Evolutionary conservation across 2,113 vertebrate genomes (phyloP), one percentile per base, ranked within the genome.

Genomic region (Dolichotis patagonum): DNA sequence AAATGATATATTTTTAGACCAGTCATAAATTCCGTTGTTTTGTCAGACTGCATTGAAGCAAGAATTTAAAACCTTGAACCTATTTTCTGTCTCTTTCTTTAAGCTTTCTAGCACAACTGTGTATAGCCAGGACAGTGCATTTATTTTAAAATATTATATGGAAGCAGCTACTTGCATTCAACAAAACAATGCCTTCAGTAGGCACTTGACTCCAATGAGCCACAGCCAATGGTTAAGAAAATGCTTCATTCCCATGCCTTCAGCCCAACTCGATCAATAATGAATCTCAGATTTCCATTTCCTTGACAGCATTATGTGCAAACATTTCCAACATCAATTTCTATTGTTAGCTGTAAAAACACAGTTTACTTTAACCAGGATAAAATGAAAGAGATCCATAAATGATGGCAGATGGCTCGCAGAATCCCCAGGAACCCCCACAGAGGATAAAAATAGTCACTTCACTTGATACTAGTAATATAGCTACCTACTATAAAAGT

Each of bases 271-370:
- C 90, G 35, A 82, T 65, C 69, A 82, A 83, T n/a, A 85, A 87
- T 28, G 83, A 87, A 92, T 81, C 28, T 28, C 58, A 58, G 49
- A 69, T 63, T 60, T 78, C 80, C 65, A 82, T 73, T 94, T 95
- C 41, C 58, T 91, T 84, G 35, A 85, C 20, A 82, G 52, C 85
- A 7, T 28, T 77, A 77, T n/a, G 54, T 56, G 63, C n/a, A 88
- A 97, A 94, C 52, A 94, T 71, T 78, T 90, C 67, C 26, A 96
- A 82, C 7, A 63, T n/a, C 43, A 78, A 22, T 96, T 69, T 77
- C 56, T 56, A 69, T 38, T 87, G 26, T 90, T 67, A 56, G 43
- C 13, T 82, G 13, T 73, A 84, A 94, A 90, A 90, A 87, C 24
- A 83, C 78, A 88, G 85, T 62, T 67, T 49, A 65, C 38, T 93